Evolutionary conservation across 2,113 vertebrate species (phyloP).

Genomic region (Symphodus melops): DNA sequence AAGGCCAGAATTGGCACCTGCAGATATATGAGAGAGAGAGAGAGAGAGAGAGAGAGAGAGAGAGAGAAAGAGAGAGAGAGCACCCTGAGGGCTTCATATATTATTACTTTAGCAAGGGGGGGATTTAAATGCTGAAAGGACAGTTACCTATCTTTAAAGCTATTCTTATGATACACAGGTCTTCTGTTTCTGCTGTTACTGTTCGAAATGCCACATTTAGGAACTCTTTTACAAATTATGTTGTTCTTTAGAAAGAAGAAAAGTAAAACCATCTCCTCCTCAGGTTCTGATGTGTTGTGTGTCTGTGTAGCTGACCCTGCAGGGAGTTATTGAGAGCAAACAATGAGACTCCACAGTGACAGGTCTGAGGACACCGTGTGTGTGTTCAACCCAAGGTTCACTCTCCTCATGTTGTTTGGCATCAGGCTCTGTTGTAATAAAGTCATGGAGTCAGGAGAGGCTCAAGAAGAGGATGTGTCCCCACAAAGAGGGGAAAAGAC

Average conservation of each 20-base stretch:
- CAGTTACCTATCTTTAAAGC: neutral
- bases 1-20: too few relatives aligned
- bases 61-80: conserved; percentile 32
- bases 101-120: conserved; percentile 31
- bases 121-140: conserved; percentile 4
- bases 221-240: neutral
- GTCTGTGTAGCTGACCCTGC: neutral
- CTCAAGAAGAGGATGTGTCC: conserved; percentile 10
- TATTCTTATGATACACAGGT: neutral
- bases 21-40: too few relatives aligned
- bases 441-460: too few relatives aligned
- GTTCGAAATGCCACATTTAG: neutral
- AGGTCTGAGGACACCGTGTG: too few relatives aligned
- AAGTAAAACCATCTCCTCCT: too few relatives aligned
- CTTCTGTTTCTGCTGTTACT: neutral
- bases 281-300: too few relatives aligned
- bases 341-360: neutral
- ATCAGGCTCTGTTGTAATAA: too few relatives aligned
- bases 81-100: conserved; percentile 36
- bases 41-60: conserved; percentile 40
- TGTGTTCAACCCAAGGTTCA: too few relatives aligned
- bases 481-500: conserved; percentile 40
- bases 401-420: too few relatives aligned
- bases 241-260: neutral
- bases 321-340: neutral